Base-by-base conservation (phyloP, 1,140 invertebrate genomes). In the Bombus picipes region DNA sequence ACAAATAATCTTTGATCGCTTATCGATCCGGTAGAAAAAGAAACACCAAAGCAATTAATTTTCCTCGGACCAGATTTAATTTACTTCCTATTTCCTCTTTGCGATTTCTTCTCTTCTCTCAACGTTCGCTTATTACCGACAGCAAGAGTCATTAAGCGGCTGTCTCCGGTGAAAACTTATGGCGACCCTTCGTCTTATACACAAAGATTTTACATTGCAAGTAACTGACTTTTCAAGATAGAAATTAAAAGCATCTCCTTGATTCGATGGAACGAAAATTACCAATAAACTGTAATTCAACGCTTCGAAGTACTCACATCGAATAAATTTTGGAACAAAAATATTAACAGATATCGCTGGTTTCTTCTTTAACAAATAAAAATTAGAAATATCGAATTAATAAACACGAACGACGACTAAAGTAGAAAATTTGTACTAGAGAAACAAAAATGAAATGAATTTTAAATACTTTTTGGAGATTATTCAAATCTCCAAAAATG, bases 11-110 rank as follows among this genome's bases (percentile, higher is more conserved):
- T 10, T 9, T 22, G 62, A 41, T 34, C 3, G 47, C 47, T 53
- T 53, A 53, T 53, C 53, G 34, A 12, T 18, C 22, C 1, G 3
- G 15, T 9, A 25, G 28, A 34, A 41, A n/a, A 59, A 28, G 37
- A 41, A 22, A n/a, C 57, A 28, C 71, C 68, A 12, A n/a, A 53
- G 39, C 37, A 41, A 83, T 83, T 77, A 76, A 68, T 83, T 57
- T 68, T 15, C 5, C 43, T 41, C 39, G 43, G 43, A 70, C 34
- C n/a, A 41, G 62, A 83, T 83, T 53, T 77, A 68, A 83, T 83
- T 83, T 68, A 53, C 89, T 92, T 90, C 90, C 87, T 86, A 83
- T 71, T 88, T 87, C 59, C 68, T 65, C 43, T 81, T 81, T 76
- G 82, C 41, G 83, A 47, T 90, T 82, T 68, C 81, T 76, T 59